A percentile compares a stretch with the other conserved stretches of the same genome.
Evolutionary conservation across 2,888 invertebrate species (phyloP).

Genomic region (Sycophila texana): DNA sequence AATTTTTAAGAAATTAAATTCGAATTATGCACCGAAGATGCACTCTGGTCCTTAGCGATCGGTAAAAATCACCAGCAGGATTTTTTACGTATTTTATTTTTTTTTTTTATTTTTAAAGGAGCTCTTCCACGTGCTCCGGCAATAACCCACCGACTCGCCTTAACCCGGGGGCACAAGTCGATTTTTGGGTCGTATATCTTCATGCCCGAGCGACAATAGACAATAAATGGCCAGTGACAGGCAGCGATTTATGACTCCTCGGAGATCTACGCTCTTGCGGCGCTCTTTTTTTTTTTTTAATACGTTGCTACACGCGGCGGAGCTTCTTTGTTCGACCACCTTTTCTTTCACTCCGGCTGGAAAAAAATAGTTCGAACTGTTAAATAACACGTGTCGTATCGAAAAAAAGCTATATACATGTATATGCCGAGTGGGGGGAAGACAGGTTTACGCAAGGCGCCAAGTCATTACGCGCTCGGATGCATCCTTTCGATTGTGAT

Average conservation of each 20-base stretch:
- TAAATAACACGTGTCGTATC: neutral
- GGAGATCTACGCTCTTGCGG: neutral
- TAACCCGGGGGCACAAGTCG: slow-evolving; percentile 20
- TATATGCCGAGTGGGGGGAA: neutral
- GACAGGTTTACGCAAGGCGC: slow-evolving; percentile 23
- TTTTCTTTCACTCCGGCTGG: neutral
- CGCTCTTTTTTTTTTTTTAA: slow-evolving; percentile 32
- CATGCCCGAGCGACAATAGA: slow-evolving; percentile 54
- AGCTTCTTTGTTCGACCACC: slow-evolving; percentile 35
- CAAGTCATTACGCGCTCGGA: slow-evolving; percentile 9
- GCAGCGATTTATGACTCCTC: slow-evolving; percentile 49
- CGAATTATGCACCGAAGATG: too few relatives aligned
- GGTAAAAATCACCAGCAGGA: too few relatives aligned
- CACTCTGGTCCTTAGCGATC: too few relatives aligned
- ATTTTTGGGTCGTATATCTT: slow-evolving; percentile 52
- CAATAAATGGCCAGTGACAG: slow-evolving; percentile 56
- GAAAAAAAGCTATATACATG: neutral
- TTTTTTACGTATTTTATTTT: too few relatives aligned
- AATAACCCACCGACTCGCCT: slow-evolving; percentile 24
- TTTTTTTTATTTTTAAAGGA: too few relatives aligned
- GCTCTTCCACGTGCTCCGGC: neutral
- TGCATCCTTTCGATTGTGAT: neutral
- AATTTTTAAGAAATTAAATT: too few relatives aligned
- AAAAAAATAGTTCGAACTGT: neutral
- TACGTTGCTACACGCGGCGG: slow-evolving; percentile 26